Evolutionary conservation across 2,888 invertebrate species (phyloP).

Genomic region (Artemia sp.): DNA sequence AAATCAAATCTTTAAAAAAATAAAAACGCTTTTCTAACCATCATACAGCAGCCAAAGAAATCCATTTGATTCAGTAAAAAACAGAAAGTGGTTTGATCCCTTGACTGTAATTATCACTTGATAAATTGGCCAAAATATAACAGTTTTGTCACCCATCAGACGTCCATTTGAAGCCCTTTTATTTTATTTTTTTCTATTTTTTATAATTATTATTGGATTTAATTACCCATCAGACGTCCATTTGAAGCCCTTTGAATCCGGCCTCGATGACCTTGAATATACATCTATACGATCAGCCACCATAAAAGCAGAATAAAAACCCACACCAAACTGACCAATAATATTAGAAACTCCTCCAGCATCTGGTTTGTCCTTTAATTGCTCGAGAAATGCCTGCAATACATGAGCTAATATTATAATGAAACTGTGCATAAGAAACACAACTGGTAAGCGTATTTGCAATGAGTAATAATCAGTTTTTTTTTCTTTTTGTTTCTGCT

Average conservation of each 20-base stretch:
- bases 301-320: constrained; percentile 95
- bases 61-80: no score
- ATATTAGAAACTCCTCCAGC: constrained; percentile 47
- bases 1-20: no score
- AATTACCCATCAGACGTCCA: constrained; percentile 81
- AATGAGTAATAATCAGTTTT: not conserved
- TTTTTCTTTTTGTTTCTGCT: no score
- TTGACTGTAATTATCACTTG: no score
- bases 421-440: not conserved
- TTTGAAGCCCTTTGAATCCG: constrained; percentile 46
- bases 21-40: no score
- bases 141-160: constrained; percentile 64
- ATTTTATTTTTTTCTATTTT: no score
- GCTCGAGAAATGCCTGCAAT: constrained; percentile 58
- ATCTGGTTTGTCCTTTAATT: constrained; percentile 51
- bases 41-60: no score
- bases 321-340: constrained; percentile 95
- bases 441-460: not conserved
- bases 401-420: constrained; percentile 7
- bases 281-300: constrained; percentile 89
- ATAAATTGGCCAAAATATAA: no score
- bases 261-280: constrained; percentile 53
- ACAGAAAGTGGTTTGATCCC: no score
- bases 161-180: constrained; percentile 58
- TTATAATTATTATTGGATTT: no score